phyloP scores from a whole-genome alignment of 2,888 invertebrate species.

The Athalia cordata region DNA sequence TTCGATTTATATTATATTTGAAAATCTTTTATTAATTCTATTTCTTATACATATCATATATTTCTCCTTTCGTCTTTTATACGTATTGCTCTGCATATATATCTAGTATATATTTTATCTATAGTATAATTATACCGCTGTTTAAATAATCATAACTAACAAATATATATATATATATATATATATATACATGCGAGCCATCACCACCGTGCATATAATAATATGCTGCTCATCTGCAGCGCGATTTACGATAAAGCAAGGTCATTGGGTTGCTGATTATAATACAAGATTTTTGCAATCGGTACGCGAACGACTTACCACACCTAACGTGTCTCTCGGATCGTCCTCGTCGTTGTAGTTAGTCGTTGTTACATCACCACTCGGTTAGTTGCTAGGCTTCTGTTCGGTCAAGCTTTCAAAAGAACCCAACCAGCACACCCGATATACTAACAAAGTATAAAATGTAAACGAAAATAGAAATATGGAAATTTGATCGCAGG shows the following conservation, averaged over 20 bases:
- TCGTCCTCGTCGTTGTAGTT: too few relatives aligned
- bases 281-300: conserved; percentile 55
- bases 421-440: too few relatives aligned
- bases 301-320: conserved; percentile 50
- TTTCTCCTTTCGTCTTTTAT: conserved; percentile 46
- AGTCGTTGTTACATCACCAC: conserved; percentile 17
- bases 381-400: neutral
- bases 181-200: conserved; percentile 47
- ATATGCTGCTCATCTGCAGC: conserved; percentile 53
- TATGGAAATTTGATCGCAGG: too few relatives aligned
- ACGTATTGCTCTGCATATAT: conserved; percentile 49
- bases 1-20: conserved; percentile 54
- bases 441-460: neutral
- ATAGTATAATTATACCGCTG: neutral
- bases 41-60: conserved; percentile 43
- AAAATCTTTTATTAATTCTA: conserved; percentile 51
- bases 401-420: neutral
- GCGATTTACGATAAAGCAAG: conserved; percentile 62
- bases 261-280: conserved; percentile 63
- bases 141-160: too few relatives aligned
- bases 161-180: conserved; percentile 7
- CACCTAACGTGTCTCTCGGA: neutral
- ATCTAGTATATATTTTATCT: neutral
- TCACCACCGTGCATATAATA: conserved; percentile 53
- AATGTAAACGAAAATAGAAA: too few relatives aligned